These are phyloP conservation scores for Pangasius larnaudii DNA, from an alignment of 2,797 vertebrate species.

Conservation along the genomic window DNA sequence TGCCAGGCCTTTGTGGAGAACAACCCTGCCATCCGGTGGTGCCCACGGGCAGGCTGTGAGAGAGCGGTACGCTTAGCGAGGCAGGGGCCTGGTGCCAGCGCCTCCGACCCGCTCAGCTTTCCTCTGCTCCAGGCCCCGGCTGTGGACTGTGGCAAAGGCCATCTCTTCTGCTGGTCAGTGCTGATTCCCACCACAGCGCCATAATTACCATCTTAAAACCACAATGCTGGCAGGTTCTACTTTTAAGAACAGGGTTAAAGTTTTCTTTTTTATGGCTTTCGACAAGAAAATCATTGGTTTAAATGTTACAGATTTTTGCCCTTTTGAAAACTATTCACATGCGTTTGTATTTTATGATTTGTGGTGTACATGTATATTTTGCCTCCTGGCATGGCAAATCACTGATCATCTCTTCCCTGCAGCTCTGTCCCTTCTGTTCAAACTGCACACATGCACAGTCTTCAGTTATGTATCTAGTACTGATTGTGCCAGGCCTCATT, in stretches of 20 bases:
- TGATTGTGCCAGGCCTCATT: constrained; percentile 45
- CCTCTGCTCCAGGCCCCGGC: constrained; percentile 92
- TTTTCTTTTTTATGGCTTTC: not conserved
- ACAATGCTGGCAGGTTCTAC: not conserved
- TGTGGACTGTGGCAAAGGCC: constrained; percentile 96
- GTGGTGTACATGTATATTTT: not conserved
- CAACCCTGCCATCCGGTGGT: constrained; percentile 98
- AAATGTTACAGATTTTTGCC: constrained; percentile 1
- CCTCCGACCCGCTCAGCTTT: constrained; percentile 86
- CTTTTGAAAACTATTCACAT: not conserved
- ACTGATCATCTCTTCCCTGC: constrained; percentile 35
- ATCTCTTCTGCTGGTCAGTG: constrained; percentile 97
- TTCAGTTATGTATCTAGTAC: constrained; percentile 25
- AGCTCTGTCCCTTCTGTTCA: constrained; percentile 52
- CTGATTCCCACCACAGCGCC: not conserved
- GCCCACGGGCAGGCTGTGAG: constrained; percentile 92
- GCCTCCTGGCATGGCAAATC: constrained; percentile 24
- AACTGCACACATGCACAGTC: constrained; percentile 40
- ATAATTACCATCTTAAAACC: not conserved
- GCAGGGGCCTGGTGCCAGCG: constrained; percentile 83
- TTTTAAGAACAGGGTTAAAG: not conserved
- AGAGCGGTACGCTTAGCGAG: constrained; percentile 91
- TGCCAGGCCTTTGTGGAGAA: constrained; percentile 97
- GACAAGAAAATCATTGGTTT: not conserved
- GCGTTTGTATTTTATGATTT: not conserved